These are phyloP conservation scores for Brachynemurus nebulosus DNA, from an alignment of 2,888 invertebrate species.

Conservation along the genomic window DNA sequence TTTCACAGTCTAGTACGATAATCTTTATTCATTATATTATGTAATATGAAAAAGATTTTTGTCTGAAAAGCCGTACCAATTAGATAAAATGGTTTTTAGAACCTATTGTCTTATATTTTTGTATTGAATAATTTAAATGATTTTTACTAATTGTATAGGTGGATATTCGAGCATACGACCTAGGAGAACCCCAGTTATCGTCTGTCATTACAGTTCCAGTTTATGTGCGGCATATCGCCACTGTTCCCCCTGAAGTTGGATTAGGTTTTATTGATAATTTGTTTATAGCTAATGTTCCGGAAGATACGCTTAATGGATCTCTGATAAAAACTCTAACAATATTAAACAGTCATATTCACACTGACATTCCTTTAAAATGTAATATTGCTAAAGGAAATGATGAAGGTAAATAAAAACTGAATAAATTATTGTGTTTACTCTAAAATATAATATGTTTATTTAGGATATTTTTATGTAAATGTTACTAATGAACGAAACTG, in stretches of 20 bases:
- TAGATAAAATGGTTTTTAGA: no score
- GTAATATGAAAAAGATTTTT: no score
- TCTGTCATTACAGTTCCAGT: conserved; percentile 70
- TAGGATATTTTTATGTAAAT: conserved; percentile 56
- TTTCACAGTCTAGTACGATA: no score
- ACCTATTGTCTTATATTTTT: no score
- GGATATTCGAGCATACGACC: conserved; percentile 73
- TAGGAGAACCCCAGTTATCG: conserved; percentile 72
- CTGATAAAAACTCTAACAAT: conserved; percentile 57
- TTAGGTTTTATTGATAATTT: conserved; percentile 78
- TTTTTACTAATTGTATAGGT: conserved; percentile 49
- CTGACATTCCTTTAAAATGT: conserved; percentile 62
- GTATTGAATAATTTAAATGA: no score
- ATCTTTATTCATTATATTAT: no score
- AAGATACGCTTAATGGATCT: conserved; percentile 54
- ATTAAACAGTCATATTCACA: conserved; percentile 55
- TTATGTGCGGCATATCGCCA: conserved; percentile 66
- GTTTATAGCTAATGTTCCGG: conserved; percentile 70
- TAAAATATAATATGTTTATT: conserved; percentile 17
- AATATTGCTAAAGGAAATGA: conserved; percentile 65
- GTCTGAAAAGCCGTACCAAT: no score
- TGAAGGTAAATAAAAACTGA: conserved; percentile 35
- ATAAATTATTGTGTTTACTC: neutral
- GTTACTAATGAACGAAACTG: conserved; percentile 72
- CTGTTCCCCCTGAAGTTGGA: conserved; percentile 50